Evolutionary conservation across 1,140 invertebrate genomes (phyloP).

Genomic region (Heliconius himera): DNA sequence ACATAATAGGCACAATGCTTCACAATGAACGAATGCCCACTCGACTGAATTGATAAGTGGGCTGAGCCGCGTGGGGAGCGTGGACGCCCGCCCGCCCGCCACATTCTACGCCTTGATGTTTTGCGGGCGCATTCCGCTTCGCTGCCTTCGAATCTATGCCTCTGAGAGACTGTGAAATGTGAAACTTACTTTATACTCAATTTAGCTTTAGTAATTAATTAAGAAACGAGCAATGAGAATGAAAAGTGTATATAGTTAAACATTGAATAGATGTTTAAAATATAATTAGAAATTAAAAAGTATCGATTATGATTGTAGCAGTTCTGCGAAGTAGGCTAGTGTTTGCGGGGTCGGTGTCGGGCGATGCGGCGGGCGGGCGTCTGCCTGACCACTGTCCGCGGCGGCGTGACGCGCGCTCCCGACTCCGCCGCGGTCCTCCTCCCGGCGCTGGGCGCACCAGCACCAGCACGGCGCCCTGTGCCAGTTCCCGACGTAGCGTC

Average conservation of each 20-base stretch:
- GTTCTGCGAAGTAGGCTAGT: conserved; percentile 18
- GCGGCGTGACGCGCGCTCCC: conserved; percentile 47
- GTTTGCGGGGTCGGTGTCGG: conserved; percentile 42
- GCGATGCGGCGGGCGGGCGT: conserved; percentile 57
- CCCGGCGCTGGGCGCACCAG: conserved; percentile 20
- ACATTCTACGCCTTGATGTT: conserved; percentile 28
- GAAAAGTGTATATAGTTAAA: neutral
- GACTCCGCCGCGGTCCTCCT: conserved; percentile 49
- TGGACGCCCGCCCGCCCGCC: conserved; percentile 50
- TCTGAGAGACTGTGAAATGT: conserved; percentile 27
- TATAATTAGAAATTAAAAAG: neutral
- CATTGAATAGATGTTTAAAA: too few species aligned
- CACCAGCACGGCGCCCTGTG: conserved; percentile 13
- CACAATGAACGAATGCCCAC: conserved; percentile 79
- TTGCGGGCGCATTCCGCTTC: neutral
- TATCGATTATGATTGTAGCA: conserved; percentile 12
- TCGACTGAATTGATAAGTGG: conserved; percentile 80
- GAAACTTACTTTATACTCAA: neutral
- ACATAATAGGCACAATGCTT: conserved; percentile 76
- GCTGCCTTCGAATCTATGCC: conserved; percentile 13
- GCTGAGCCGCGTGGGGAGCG: conserved; percentile 69
- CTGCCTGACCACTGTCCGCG: conserved; percentile 68
- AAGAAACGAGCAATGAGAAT: neutral
- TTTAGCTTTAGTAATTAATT: neutral
- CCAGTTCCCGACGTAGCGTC: conserved; percentile 46